Evolutionary conservation across 2,113 vertebrate genomes (phyloP).

Genomic region (Tylochromis polylepis): DNA sequence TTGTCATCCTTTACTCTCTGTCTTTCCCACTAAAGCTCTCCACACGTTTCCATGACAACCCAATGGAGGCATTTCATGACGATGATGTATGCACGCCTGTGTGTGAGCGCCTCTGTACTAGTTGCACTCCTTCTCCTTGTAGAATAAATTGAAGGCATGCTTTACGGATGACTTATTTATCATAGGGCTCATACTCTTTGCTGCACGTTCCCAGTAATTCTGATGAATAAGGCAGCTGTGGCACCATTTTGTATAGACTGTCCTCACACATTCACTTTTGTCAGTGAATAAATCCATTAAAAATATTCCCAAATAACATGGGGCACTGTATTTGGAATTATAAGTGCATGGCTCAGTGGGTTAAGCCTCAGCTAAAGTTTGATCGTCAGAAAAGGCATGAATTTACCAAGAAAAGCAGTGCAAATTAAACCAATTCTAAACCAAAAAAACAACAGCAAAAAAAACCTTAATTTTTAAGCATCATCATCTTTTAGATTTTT

Average conservation of each 20-base stretch:
- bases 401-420: neutral
- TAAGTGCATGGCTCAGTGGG: neutral
- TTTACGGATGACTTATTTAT: neutral
- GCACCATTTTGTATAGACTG: neutral
- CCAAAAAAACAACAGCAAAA: neutral
- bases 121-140: neutral
- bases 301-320: neutral
- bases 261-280: neutral
- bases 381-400: neutral
- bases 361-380: neutral
- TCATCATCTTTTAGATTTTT: neutral
- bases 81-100: neutral
- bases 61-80: slow-evolving; percentile 12
- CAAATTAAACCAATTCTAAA: fast-evolving
- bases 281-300: neutral
- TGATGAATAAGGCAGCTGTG: neutral
- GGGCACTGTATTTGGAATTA: neutral
- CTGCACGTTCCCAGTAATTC: neutral
- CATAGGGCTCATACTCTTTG: neutral
- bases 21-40: neutral
- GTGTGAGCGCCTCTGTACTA: neutral
- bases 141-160: neutral
- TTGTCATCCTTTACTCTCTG: neutral
- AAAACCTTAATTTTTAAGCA: neutral
- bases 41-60: slow-evolving; percentile 35